Evolutionary conservation across 2,888 invertebrate genomes (phyloP), one percentile per base, ranked within the genome.

Genomic region (Conistra vaccinii): DNA sequence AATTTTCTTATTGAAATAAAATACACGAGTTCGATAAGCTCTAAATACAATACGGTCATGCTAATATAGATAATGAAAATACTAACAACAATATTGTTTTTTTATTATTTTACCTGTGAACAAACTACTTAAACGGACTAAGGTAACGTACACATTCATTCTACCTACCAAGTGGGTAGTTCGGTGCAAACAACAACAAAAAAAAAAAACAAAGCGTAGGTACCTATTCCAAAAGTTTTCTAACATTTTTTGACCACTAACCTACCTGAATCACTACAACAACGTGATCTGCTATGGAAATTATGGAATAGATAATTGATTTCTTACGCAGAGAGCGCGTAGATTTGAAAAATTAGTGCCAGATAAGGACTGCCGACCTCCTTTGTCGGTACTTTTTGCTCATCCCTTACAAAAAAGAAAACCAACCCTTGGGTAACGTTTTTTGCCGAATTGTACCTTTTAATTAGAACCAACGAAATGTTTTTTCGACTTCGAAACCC

Each of bases 341-440:
- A 91, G 90, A 93, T 92, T 92, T 93, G 89, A 88, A 89, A 90
- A 92, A 93, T 93, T 92, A 89, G 89, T 90, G 88, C 88, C 88
- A 92, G 94, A 93, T 93, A 94, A 91, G 90, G 88, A 83, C 83
- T 85, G 87, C 88, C 89, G 90, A 87, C 81, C 77, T 78, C 76
- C 94, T 96, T 96, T 96, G 96, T 94, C 95, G 96, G 96, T 88
- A 91, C 89, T 95, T 95, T 95, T 95, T 94, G 90, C 87, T 83
- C 85, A 90, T 87, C 91, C 89, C 87, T 83, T 76, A 92, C 91
- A 92, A 94, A 94, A 93, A 89, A 92, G 91, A 93, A 92, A 88
- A 90, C 90, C 93, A 92, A 92, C 95, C 94, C 93, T 91, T 82
- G 89, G 91, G 92, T 89, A 89, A 82, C 74, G 80, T 93, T 96